phyloP scores from a whole-genome alignment of 2,888 invertebrate species.

The Colletes collaris region DNA sequence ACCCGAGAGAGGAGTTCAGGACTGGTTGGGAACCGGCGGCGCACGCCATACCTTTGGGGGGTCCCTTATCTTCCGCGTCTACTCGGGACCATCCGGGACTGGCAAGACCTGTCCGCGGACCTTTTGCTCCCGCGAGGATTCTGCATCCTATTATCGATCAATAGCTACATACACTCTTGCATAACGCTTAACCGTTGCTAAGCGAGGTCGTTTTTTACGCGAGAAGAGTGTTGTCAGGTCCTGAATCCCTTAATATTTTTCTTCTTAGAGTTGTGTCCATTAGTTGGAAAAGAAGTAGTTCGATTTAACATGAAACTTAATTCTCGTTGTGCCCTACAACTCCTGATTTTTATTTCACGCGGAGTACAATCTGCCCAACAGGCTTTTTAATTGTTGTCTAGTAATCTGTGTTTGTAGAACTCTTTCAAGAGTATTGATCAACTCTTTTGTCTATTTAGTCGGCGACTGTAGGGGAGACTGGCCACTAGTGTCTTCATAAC shows the following conservation, averaged over 20 bases:
- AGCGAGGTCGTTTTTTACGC: neutral
- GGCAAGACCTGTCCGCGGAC: slow-evolving; percentile 68
- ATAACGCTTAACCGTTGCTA: slow-evolving; percentile 24
- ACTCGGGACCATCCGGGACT: slow-evolving; percentile 73
- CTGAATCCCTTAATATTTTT: neutral
- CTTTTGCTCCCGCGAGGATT: slow-evolving; percentile 58
- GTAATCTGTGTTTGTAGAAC: too few relatives aligned
- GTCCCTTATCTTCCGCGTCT: slow-evolving; percentile 80
- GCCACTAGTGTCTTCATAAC: too few relatives aligned
- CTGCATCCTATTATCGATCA: slow-evolving; percentile 77
- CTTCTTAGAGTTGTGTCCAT: neutral
- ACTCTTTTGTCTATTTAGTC: too few relatives aligned
- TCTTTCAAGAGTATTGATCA: too few relatives aligned
- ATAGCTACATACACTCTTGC: slow-evolving; percentile 54
- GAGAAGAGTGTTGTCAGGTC: neutral
- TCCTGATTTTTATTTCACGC: too few relatives aligned
- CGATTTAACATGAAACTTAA: too few relatives aligned
- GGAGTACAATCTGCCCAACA: too few relatives aligned
- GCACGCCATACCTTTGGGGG: slow-evolving; percentile 81
- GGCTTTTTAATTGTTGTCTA: too few relatives aligned
- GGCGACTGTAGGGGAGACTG: too few relatives aligned
- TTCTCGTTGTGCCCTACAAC: too few relatives aligned
- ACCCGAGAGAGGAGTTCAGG: slow-evolving; percentile 81
- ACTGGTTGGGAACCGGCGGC: slow-evolving; percentile 80
- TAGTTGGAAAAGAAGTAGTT: too few relatives aligned